Evolutionary conservation across 2,113 vertebrate genomes (phyloP), one percentile per base, ranked within the genome.

Genomic region (Chaetura pelagica): DNA sequence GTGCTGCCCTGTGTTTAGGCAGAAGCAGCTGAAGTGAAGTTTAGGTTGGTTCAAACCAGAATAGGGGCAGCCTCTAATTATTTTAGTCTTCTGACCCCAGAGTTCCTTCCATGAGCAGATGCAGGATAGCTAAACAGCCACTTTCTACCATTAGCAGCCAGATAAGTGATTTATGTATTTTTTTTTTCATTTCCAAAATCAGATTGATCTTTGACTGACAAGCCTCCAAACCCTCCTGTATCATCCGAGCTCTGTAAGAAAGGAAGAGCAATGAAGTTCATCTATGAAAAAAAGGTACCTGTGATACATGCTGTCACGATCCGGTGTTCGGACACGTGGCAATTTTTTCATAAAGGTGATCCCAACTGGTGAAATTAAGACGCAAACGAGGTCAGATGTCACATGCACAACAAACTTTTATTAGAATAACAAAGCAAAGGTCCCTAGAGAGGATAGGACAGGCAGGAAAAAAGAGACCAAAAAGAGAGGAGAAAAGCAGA

Each of bases 11-110:
- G 40, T 61, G 48, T 61, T 89, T 68, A 87, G 69, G 27, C 61
- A 95, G 62, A 86, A 82, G 40, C 58, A 78, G 34, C 77, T 82
- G 74, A 46, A 75, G 35, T 23, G 30, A 82, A 79, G 44, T 66
- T 91, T 72, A 87, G 57, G 87, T 55, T 78, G 66, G 27, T 94
- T 84, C 52, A 92, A 85, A 79, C 8, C 44, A 95, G 80, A 87
- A 87, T 7, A 64, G 24, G 30, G 66, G 57, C 44, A 94, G 34
- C 14, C 62, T 91, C 38, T 35, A 78, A 78, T 84, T 92, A 82
- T 76, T 69, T 32, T 82, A 69, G 59, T 63, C 23, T 29, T 95
- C 63, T 74, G 59, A 91, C 26, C 26, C 42, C 67, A 96, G 55
- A 67, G 18, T 82, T 84, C 72, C 84, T 91, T 84, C 57, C 32